Base-by-base conservation (phyloP, 1,140 invertebrate genomes). In the Octopus sinensis region DNA sequence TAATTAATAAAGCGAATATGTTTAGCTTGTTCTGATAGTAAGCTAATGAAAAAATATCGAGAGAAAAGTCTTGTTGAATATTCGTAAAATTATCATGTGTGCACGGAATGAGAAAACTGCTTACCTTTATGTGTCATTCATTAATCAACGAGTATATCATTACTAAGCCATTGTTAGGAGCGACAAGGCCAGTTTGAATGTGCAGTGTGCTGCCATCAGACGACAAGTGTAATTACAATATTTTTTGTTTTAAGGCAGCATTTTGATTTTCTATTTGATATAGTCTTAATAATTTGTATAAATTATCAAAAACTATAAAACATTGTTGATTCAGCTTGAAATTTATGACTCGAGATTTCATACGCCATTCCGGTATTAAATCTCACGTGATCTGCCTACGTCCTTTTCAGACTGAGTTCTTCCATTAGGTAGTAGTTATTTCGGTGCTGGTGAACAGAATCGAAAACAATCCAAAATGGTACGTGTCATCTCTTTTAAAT, bases 401-500 rank as follows among this genome's bases (percentile, higher is more conserved):
- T 84, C 82, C 86, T 85, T 86, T 86, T 86, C 77, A 82, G 54
- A 71, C 62, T 81, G 85, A 79, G 86, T 88, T 86, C 85, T 78
- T 79, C 79, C 82, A 84, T 84, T 17, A 83, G 85, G 79, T 84
- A 85, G 79, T 51, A 51, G 79, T 83, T 82, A 76, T 82, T 77
- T 78, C 56, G 56, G 54, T 80, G 83, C 53, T 79, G 81, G 81
- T 78, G 81, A 84, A 83, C 83, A 84, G 80, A 85, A 86, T 83
- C 84, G 76, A 83, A 80, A 85, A 82, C 82, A 82, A 88, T 88
- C 86, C 85, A 88, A 88, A 81, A 88, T 88, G 88, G 88, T 88
- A 86, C 56, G 88, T 85, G 53, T 62, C 85, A 43, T 43, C 30
- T 43, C 3, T 43, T 43, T 43, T 43, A 43, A 43, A 43, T 43